Percentiles rank a stretch among this genome's conserved stretches.
Evolutionary conservation across 2,888 invertebrate genomes (phyloP).

Genomic region (Pyrrhosoma nymphula): DNA sequence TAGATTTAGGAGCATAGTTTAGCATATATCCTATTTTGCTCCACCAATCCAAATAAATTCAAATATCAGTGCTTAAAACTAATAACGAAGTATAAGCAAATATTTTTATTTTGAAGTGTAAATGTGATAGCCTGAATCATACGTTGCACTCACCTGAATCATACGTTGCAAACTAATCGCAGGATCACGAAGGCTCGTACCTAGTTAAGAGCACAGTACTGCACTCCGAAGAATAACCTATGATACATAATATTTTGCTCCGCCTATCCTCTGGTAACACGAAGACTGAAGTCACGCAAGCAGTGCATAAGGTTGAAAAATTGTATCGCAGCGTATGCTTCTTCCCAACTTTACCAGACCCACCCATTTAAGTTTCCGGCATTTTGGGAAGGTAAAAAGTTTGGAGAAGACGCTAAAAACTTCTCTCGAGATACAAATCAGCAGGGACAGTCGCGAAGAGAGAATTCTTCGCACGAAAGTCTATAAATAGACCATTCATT

Average conservation of each 20-base stretch:
- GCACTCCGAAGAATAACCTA: too few species aligned
- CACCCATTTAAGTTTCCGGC: not conserved
- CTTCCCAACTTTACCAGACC: not conserved
- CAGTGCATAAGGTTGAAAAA: not conserved
- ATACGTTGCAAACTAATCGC: too few species aligned
- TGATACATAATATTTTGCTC: not conserved
- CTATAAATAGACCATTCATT: constrained; percentile 5
- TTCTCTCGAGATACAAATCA: not conserved
- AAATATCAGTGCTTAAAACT: too few species aligned
- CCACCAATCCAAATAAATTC: too few species aligned
- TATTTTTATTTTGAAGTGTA: too few species aligned
- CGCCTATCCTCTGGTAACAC: not conserved
- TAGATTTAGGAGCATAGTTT: too few species aligned
- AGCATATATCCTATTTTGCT: too few species aligned
- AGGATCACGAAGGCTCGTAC: too few species aligned
- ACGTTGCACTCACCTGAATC: too few species aligned
- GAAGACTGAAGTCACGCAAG: not conserved
- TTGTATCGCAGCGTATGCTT: not conserved
- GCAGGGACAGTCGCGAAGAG: not conserved
- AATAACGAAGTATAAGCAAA: too few species aligned
- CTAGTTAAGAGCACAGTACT: too few species aligned
- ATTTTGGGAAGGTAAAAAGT: not conserved
- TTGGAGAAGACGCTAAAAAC: not conserved
- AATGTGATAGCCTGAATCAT: too few species aligned
- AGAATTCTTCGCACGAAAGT: not conserved